phyloP scores from a whole-genome alignment of 2,888 invertebrate species.

The Ecliptopera silaceata region DNA sequence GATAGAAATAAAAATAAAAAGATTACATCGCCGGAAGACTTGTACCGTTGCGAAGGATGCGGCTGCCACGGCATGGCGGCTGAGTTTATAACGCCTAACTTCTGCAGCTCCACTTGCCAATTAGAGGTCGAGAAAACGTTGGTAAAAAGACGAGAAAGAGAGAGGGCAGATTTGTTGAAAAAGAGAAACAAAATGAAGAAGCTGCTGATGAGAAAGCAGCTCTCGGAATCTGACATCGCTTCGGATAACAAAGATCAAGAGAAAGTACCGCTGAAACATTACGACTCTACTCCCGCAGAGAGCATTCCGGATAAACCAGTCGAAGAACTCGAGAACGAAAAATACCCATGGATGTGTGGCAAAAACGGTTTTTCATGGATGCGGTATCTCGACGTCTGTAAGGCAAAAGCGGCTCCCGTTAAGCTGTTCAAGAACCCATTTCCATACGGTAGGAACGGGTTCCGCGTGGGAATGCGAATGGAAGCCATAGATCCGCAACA shows the following conservation, averaged over 20 bases:
- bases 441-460: slow-evolving; percentile 89
- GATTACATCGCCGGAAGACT: slow-evolving; percentile 85
- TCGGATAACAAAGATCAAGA: slow-evolving; percentile 54
- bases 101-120: slow-evolving; percentile 89
- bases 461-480: slow-evolving; percentile 93
- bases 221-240: slow-evolving; percentile 57
- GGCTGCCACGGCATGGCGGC: slow-evolving; percentile 92
- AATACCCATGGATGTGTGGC: slow-evolving; percentile 87
- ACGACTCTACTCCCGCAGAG: slow-evolving; percentile 53
- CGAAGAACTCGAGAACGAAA: slow-evolving; percentile 68
- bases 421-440: slow-evolving; percentile 91
- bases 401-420: slow-evolving; percentile 88
- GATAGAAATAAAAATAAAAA: slow-evolving; percentile 72
- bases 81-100: slow-evolving; percentile 91
- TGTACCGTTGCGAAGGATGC: slow-evolving; percentile 91
- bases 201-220: slow-evolving; percentile 66
- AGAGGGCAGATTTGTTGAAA: slow-evolving; percentile 63
- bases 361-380: slow-evolving; percentile 91
- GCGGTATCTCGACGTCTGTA: slow-evolving; percentile 88
- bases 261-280: slow-evolving; percentile 53
- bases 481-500: slow-evolving; percentile 97
- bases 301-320: slow-evolving; percentile 15
- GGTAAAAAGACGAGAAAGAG: slow-evolving; percentile 70
- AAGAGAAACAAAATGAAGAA: slow-evolving; percentile 74
- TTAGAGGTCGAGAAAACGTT: slow-evolving; percentile 67